Conservation (phyloP, 2,888 invertebrate species). For the Ochlodes sylvanus region DNA sequence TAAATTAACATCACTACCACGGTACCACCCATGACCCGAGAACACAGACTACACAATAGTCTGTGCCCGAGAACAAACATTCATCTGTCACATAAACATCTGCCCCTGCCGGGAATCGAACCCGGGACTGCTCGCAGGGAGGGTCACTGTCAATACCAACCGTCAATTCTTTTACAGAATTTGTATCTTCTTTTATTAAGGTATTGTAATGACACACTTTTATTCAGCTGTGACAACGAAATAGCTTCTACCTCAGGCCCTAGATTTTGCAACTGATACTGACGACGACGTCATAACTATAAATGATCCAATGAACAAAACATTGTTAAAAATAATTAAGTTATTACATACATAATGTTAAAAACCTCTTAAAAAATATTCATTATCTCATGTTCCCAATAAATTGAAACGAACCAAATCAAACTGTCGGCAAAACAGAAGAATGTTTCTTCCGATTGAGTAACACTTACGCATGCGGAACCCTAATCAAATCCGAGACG, state of each 20-base stretch:
- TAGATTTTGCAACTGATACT: background rate
- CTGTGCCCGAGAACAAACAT: too few species aligned
- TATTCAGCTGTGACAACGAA: constrained; percentile 1
- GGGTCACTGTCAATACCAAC: too few species aligned
- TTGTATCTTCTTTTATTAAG: background rate
- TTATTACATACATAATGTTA: too few species aligned
- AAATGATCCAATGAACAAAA: too few species aligned
- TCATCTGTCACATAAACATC: too few species aligned
- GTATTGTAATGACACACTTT: background rate
- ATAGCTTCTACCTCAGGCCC: background rate
- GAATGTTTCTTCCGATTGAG: constrained; percentile 42
- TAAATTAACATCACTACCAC: too few species aligned
- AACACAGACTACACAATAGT: too few species aligned
- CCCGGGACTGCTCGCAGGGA: too few species aligned
- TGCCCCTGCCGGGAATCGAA: too few species aligned
- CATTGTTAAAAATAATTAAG: too few species aligned
- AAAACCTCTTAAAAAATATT: too few species aligned
- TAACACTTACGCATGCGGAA: constrained; percentile 42
- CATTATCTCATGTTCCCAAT: background rate
- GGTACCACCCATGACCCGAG: too few species aligned
- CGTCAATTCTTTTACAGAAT: background rate
- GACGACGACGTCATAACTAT: background rate
- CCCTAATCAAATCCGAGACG: constrained; percentile 46
- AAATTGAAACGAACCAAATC: constrained; percentile 3
- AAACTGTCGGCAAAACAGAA: constrained; percentile 36